Evolutionary conservation across 2,888 invertebrate genomes (phyloP).

Genomic region (Gonocerus acuteangulatus): DNA sequence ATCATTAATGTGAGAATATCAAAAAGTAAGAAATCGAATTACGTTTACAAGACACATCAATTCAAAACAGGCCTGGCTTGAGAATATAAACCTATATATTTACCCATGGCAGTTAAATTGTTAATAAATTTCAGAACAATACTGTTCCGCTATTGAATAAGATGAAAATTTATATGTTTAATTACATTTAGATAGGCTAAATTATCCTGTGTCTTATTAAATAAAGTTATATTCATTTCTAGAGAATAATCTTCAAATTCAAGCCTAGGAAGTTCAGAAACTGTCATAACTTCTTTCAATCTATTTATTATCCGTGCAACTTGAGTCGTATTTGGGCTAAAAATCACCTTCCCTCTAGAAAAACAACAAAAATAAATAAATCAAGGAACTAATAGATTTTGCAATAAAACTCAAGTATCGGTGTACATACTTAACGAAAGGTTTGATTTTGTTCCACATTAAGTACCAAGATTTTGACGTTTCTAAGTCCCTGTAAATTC

Average conservation of each 20-base stretch:
- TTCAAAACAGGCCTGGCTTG: too few relatives aligned
- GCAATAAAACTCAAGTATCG: not conserved
- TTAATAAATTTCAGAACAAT: too few relatives aligned
- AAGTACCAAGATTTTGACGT: constrained; percentile 24
- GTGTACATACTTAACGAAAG: constrained; percentile 43
- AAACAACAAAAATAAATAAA: not conserved
- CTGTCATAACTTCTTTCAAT: constrained; percentile 43
- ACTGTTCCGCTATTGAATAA: too few relatives aligned
- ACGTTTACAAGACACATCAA: too few relatives aligned
- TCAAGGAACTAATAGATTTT: not conserved
- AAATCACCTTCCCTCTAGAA: constrained; percentile 66
- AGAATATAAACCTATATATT: too few relatives aligned
- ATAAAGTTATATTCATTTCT: constrained; percentile 12
- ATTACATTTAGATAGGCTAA: too few relatives aligned
- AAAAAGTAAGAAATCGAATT: too few relatives aligned
- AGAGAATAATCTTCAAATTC: constrained; percentile 6
- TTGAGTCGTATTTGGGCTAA: constrained; percentile 56
- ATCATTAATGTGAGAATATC: too few relatives aligned
- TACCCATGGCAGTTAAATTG: too few relatives aligned
- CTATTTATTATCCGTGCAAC: constrained; percentile 54
- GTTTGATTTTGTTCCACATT: constrained; percentile 43
- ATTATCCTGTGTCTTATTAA: not conserved
- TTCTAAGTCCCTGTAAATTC: constrained; percentile 29
- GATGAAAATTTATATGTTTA: too few relatives aligned
- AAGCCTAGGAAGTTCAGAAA: constrained; percentile 8